A percentile compares a stretch with the other conserved stretches of the same genome.
These are phyloP conservation scores for Porites rus DNA, from an alignment of 92 coral and sea anemone genomes.

Conservation along the genomic window DNA sequence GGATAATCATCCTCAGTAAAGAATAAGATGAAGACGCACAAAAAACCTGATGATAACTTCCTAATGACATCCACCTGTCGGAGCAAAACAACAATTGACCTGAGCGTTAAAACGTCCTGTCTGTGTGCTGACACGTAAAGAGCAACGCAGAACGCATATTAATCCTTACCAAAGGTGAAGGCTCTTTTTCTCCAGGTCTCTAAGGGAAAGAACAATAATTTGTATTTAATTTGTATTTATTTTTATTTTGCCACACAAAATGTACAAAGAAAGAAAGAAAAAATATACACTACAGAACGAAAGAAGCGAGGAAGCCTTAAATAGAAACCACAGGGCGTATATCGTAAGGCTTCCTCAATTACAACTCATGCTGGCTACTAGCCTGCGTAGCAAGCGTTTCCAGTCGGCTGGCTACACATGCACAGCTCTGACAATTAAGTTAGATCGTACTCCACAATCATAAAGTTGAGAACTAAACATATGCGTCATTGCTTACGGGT, in stretches of 20 bases:
- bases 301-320: too few relatives aligned
- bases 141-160: not conserved
- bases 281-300: too few relatives aligned
- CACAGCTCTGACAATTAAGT: too few relatives aligned
- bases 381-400: too few relatives aligned
- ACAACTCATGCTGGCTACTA: too few relatives aligned
- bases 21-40: slow-evolving; percentile 51
- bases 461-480: too few relatives aligned
- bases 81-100: not conserved
- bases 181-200: slow-evolving; percentile 59
- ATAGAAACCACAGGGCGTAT: too few relatives aligned
- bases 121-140: not conserved
- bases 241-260: not conserved
- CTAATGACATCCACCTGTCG: slow-evolving; percentile 48
- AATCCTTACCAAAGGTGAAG: slow-evolving; percentile 53
- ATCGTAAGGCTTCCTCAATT: too few relatives aligned
- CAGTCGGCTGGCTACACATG: too few relatives aligned
- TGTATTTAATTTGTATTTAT: not conserved
- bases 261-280: too few relatives aligned
- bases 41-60: slow-evolving; percentile 35
- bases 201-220: not conserved
- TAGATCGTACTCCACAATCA: too few relatives aligned
- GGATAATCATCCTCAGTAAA: slow-evolving; percentile 40
- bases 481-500: too few relatives aligned
- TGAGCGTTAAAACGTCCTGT: not conserved